phyloP scores from a whole-genome alignment of 2,113 vertebrate genomes.

The Leptobrachium ailaonicum region DNA sequence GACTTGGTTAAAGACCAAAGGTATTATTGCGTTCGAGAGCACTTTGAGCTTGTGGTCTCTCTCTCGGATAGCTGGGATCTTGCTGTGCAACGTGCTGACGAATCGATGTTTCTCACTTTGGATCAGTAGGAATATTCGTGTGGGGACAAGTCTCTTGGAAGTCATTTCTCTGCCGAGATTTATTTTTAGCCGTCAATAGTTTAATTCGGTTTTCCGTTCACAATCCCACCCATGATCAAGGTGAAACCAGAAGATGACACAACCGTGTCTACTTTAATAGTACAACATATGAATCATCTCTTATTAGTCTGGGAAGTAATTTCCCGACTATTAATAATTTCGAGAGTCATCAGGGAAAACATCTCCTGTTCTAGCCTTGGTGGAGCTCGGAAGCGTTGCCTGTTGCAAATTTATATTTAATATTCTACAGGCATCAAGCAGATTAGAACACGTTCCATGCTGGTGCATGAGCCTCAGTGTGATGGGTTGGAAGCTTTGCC shows the following conservation, averaged over 20 bases:
- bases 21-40: no score
- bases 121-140: not conserved
- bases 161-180: not conserved
- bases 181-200: slow-evolving; percentile 28
- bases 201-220: slow-evolving; percentile 14
- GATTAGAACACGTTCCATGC: no score
- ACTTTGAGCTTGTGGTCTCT: no score
- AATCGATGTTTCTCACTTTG: not conserved
- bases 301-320: slow-evolving; percentile 29
- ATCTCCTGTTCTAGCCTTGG: not conserved
- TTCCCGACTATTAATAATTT: not conserved
- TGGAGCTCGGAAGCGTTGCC: no score
- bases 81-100: no score
- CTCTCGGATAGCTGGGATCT: no score
- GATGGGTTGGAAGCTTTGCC: no score
- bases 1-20: no score
- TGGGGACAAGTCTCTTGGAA: slow-evolving; percentile 16
- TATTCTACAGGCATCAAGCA: no score
- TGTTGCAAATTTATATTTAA: no score
- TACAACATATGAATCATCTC: slow-evolving; percentile 21
- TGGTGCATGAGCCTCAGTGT: no score
- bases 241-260: slow-evolving; percentile 36
- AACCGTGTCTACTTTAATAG: slow-evolving; percentile 33
- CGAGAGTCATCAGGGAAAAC: not conserved
- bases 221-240: not conserved